These are phyloP conservation scores for Melanophora roralis DNA, from an alignment of 2,888 invertebrate genomes.

Conservation along the genomic window DNA sequence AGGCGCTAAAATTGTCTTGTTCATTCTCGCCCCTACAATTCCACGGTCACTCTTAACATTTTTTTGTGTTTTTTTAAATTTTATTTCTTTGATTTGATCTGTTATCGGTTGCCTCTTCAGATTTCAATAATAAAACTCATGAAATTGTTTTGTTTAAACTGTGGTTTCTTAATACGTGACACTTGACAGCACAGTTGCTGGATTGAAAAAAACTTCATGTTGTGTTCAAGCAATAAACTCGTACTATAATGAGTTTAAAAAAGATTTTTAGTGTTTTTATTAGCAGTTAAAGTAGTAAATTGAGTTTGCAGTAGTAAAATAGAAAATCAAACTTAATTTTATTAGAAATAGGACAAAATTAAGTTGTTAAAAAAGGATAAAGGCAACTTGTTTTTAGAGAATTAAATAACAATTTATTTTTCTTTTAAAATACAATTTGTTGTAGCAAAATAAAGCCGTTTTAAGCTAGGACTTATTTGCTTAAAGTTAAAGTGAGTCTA, in stretches of 20 bases:
- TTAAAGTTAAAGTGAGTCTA: too few relatives aligned
- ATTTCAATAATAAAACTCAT: conserved; percentile 12
- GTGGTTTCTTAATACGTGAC: conserved; percentile 11
- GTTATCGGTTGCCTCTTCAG: conserved; percentile 23
- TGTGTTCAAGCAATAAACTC: not conserved
- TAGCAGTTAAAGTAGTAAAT: not conserved
- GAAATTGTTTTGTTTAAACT: conserved; percentile 7
- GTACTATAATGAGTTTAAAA: not conserved
- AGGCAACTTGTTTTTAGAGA: too few relatives aligned
- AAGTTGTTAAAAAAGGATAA: too few relatives aligned
- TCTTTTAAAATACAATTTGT: too few relatives aligned
- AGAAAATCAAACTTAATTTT: not conserved
- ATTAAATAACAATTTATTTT: too few relatives aligned
- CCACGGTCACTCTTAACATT: not conserved
- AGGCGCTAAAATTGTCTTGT: conserved; percentile 54
- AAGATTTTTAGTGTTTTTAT: conserved; percentile 8
- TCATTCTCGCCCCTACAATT: conserved; percentile 4
- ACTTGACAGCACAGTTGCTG: conserved; percentile 7
- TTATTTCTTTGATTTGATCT: conserved; percentile 26
- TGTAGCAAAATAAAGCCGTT: too few relatives aligned
- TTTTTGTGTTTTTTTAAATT: not conserved
- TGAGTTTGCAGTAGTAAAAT: not conserved
- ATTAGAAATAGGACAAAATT: not conserved
- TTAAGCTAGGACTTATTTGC: too few relatives aligned
- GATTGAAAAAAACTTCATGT: not conserved